Base-by-base conservation (phyloP, 2,113 vertebrate species). In the Nesoenas mayeri region DNA sequence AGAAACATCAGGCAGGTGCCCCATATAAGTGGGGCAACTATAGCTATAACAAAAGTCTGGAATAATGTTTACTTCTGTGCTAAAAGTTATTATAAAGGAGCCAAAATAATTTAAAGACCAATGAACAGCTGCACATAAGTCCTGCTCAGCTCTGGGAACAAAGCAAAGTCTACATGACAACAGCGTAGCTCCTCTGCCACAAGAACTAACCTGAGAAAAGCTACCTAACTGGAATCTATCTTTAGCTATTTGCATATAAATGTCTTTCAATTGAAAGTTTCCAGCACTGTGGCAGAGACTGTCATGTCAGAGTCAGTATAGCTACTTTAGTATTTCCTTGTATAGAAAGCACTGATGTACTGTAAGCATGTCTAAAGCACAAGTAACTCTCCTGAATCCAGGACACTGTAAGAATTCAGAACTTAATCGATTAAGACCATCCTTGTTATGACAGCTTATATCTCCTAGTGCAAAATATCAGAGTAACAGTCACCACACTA, bases 1-100 rank as follows among this genome's bases (percentile, higher is more conserved):
- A 85, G 80, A 93, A 96, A 92, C 29, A 77, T n/a, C 70, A 84
- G 57, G 61, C 88, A 96, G 83, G 82, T 81, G 77, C 60, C 53
- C 53, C 29, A 31, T 57, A 0, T 57, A 69, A 72, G 12, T 34
- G 19, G 36, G n/a, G 38, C 66, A 75, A 75, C 85, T 84, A 58
- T 14, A 94, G 40, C 56, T 74, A 61, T 80, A 95, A 91, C n/a
- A 79, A 24, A 88, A 73, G 15, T 56, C 74, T 85, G 47, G 40
- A 75, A 53, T 36, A 28, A 60, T 79, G 31, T 85, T 91, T 91
- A 79, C 38, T 93, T 86, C 84, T 61, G 32, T 57, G 5, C 57
- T 93, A 75, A 88, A 62, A 38, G 32, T 72, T 60, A 31, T 6
- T 60, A 85, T 47, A 74, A 85, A 91, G 61, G 12, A 89, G 50